phyloP scores from a whole-genome alignment of 2,888 invertebrate species.

The Himalopsyche kuldschensis region DNA sequence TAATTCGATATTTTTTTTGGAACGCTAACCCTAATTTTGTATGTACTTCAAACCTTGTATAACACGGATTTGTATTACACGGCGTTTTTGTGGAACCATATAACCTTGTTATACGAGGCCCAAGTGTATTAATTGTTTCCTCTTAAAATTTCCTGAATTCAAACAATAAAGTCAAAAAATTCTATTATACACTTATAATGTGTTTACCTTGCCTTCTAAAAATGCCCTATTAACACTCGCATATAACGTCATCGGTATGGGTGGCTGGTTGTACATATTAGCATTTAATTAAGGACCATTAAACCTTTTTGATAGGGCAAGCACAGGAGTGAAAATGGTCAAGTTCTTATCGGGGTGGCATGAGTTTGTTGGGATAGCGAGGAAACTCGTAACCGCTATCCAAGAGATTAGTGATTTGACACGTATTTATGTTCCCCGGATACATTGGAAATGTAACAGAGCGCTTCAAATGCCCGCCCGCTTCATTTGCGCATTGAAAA shows the following conservation, averaged over 20 bases:
- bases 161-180: too few relatives aligned
- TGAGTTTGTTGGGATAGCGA: conserved; percentile 8
- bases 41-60: too few relatives aligned
- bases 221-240: neutral
- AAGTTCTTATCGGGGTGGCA: neutral
- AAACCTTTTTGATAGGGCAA: neutral
- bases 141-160: too few relatives aligned
- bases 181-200: neutral
- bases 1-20: too few relatives aligned
- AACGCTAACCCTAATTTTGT: too few relatives aligned
- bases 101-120: too few relatives aligned
- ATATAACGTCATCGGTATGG: neutral
- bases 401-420: conserved; percentile 34
- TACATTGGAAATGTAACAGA: neutral
- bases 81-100: too few relatives aligned
- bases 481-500: too few relatives aligned
- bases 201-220: neutral
- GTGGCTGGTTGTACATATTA: neutral
- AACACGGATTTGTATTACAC: too few relatives aligned
- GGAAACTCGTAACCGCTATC: conserved; percentile 25
- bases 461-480: too few relatives aligned
- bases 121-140: too few relatives aligned
- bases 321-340: neutral
- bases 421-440: conserved; percentile 19
- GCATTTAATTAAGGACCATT: neutral